Evolutionary conservation across 2,113 vertebrate genomes (phyloP), one percentile per base, ranked within the genome.

Genomic region (Nycticebus coucang): DNA sequence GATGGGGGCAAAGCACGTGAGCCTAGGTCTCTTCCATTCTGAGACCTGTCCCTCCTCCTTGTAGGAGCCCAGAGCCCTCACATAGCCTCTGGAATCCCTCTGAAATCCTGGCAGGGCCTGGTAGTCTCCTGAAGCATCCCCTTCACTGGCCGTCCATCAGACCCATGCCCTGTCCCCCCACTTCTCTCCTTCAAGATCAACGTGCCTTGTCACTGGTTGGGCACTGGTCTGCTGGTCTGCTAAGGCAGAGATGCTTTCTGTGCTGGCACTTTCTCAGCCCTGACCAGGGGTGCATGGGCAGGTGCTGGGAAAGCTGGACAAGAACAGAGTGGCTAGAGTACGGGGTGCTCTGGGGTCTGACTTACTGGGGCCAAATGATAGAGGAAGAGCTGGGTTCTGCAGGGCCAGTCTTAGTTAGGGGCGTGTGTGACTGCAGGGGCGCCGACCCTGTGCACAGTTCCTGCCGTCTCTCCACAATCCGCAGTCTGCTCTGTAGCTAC

Each of bases 261-360:
- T 71, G 64, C 17, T 28, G 37, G 8, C 0, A 22, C 17, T 60
- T 37, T 6, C 22, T 50, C 19, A n/a, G 1, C 3, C 0, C 11
- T 69, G 24, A 24, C 8, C 11, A 18, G 4, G 17, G 19, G 10
- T 62, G 33, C 57, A 24, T 28, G 66, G 21, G 8, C 7, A 57
- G 90, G 21, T 35, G 8, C 68, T 85, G 12, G 55, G 64, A 57
- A 45, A 77, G 22, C 12, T 50, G 8, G 22, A n/a, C 28, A 77
- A 55, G 41, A 62, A 87, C 30, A 28, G 26, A 64, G 45, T 30
- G 19, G 62, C 37, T 50, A 24, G 69, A 41, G 17, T 19, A 75
- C 75, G 17, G 57, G 57, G 17, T 55, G 2, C 28, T 1, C 72
- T n/a, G 59, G 50, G n/a, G 15, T 86, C 80, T 57, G 59, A 75